phyloP scores from a whole-genome alignment of 1,140 invertebrate species.

The Metopolophium dirhodum region DNA sequence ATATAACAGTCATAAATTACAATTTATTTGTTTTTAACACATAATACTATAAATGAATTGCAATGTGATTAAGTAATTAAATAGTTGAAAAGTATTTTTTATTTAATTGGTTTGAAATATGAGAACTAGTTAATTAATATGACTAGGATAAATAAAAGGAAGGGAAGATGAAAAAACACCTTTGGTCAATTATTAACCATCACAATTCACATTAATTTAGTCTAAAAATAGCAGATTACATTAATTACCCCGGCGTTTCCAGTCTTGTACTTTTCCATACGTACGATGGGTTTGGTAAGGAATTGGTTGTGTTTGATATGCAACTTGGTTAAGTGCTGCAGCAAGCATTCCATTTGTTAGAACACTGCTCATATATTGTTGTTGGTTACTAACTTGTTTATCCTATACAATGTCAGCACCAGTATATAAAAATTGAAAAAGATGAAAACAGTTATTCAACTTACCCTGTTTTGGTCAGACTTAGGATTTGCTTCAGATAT shows the following conservation, averaged over 20 bases:
- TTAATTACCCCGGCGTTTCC: constrained; percentile 53
- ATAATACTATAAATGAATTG: constrained; percentile 49
- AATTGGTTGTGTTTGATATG: constrained; percentile 47
- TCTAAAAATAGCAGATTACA: constrained; percentile 40
- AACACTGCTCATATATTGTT: constrained; percentile 45
- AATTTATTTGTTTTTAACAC: constrained; percentile 45
- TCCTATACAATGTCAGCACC: constrained; percentile 20
- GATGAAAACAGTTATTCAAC: constrained; percentile 21
- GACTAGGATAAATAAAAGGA: constrained; percentile 49
- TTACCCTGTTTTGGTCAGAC: constrained; percentile 66
- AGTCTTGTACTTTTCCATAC: constrained; percentile 55
- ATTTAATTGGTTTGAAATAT: background rate
- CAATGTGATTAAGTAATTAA: constrained; percentile 39
- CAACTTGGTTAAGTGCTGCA: constrained; percentile 49
- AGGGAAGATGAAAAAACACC: background rate
- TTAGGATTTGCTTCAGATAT: constrained; percentile 96
- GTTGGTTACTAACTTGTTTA: constrained; percentile 50
- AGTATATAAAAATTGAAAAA: background rate
- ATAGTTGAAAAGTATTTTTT: constrained; percentile 12
- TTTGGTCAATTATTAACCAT: constrained; percentile 24
- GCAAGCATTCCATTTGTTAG: constrained; percentile 52
- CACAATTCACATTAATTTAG: constrained; percentile 47
- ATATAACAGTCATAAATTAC: constrained; percentile 50
- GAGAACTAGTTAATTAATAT: constrained; percentile 31
- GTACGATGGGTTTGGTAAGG: constrained; percentile 48